Base-by-base conservation (phyloP, 2,888 invertebrate species). In the Pyrgus malvae region DNA sequence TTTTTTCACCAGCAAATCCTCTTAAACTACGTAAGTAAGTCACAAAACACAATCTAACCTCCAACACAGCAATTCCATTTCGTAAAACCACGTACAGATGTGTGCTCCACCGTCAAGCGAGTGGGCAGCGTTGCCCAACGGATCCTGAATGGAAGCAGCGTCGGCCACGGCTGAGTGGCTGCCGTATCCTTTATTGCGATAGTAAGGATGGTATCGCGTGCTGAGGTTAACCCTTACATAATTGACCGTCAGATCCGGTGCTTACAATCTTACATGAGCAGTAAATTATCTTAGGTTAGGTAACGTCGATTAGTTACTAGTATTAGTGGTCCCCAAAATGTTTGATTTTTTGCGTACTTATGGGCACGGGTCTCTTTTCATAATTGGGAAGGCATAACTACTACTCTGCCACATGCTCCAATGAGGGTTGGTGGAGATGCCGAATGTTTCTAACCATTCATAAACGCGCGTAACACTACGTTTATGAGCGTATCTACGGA, bases 221-320 rank as follows among this genome's bases (percentile, higher is more conserved):
- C 48, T 46, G 41, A 55, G 55, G 48, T 41, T 45, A 37, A 49
- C 27, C 49, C 57, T 58, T 56, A 56, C 53, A 45, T 56, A 56
- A 56, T 44, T 53, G 42, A 16, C 1, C 23, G 31, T 54, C 54
- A 41, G 48, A 56, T 58, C 58, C 58, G 55, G 44, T 50, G 16
- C 38, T 41, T 38, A 53, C 27, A 38, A 38, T 8, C 12, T 2
- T 14, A 8, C 31, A 8, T 3, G 1, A 1, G n/a, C 17, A 16
- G n/a, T 29, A 29, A 27, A 11, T 23, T 23, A 6, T 23, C 4
- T 23, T 23, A 6, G 4, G 11, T 23, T 6, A 6, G 21, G 21
- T 21, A 21, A 3, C 21, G 3, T 21, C 21, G 21, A 6, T 21
- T n/a, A n/a, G n/a, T 6, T 3, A 4, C 3, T 21, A 21, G 21